Base-by-base conservation (phyloP, 1,140 invertebrate genomes). In the Drosophila nebulosa region DNA sequence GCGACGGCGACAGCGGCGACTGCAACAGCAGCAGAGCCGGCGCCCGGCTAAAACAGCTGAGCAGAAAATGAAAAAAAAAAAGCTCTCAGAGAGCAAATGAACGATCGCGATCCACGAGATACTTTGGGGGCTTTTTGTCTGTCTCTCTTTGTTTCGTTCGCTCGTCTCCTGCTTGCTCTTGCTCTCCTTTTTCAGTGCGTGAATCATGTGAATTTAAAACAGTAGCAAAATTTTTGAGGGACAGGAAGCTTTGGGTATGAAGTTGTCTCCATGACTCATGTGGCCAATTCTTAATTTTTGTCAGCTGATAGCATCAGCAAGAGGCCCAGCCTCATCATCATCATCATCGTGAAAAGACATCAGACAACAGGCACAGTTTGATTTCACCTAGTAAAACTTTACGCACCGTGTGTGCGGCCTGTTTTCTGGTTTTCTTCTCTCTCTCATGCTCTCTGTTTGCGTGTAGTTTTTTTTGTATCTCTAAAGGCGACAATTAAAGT, bases 401-500 rank as follows among this genome's bases (percentile, higher is more conserved):
- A 73, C 69, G 74, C 74, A 76, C 62, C 61, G 24, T 27, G 51
- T 53, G 51, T 16, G 51, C 27, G 26, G 14, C 16, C 26, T 9
- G 30, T 32, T 55, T 55, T 46, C 39, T 46, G 16, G 39, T 46
- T 46, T 46, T 46, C 16, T 46, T 46, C 16, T 10, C 39, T 21
- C 39, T 46, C 16, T 21, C 7, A 16, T n/a, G n/a, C 16, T 21
- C 39, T 18, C 16, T 16, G 5, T 9, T 4, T 14, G 14, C 5
- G 6, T 10, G 14, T 14, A 1, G 18, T 21, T 18, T 16, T 46
- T 16, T 42, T 42, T 46, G 39, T 46, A 46, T 46, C 72, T 76
- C 64, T 76, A 64, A 73, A 76, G 69, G 69, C 73, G 73, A 76
- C 74, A 76, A 73, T 73, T 76, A 76, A 76, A 69, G 64, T 76